Evolutionary conservation across 2,113 vertebrate genomes (phyloP), one percentile per base, ranked within the genome.

Genomic region (Polypterus senegalus): DNA sequence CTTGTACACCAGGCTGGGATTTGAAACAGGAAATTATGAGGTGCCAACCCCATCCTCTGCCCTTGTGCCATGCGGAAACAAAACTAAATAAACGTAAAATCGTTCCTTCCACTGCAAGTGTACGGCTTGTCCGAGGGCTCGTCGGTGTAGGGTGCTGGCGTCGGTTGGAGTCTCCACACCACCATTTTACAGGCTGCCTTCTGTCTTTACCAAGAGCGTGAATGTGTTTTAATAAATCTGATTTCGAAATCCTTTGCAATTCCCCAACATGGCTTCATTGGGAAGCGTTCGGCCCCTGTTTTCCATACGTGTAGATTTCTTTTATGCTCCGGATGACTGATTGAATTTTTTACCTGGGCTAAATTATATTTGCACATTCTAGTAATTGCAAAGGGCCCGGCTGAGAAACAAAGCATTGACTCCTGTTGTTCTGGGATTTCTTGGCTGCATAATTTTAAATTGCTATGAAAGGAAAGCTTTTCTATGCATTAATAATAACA

Each of bases 341-440:
- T 86, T 88, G 88, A 88, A 89, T 89, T 86, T 86, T 27, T 88
- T 82, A 89, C 86, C 84, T 86, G 80, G 59, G 73, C 80, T 87
- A 87, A 89, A 86, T 89, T 85, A 87, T 86, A 87, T 87, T 86
- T 83, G 82, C 86, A 78, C 83, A 82, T 86, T 86, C 82, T 82
- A 66, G 85, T 92, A 90, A 92, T 90, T 91, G 90, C 86, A 82
- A 79, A 85, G 85, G 85, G 84, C 84, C 85, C 81, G 79, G 73
- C 76, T 67, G 81, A 84, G 86, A 86, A 83, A 83, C 85, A 86
- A 79, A 88, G 82, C 84, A 66, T 77, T 75, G 80, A 74, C 83
- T 80, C 78, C 80, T 68, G 78, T 79, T 84, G 82, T 81, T 67
- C 73, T 74, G 81, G 86, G 79, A 89, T 88, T 88, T 87, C 81